Evolutionary conservation across 2,113 vertebrate species (phyloP).

Genomic region (Archilochus colubris): DNA sequence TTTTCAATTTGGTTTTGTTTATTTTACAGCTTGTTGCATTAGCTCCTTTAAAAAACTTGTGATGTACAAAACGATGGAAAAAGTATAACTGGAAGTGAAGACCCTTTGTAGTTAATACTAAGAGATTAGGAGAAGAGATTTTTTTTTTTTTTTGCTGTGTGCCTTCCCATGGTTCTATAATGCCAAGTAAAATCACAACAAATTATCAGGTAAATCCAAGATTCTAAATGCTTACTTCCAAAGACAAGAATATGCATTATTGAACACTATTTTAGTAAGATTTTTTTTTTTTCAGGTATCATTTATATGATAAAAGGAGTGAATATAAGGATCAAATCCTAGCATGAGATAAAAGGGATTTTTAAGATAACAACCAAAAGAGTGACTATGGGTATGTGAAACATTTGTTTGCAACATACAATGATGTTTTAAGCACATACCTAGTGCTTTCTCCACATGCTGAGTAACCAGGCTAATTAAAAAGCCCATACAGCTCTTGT

Average conservation of each 20-base stretch:
- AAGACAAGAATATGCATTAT: neutral
- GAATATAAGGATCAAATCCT: conserved; percentile 44
- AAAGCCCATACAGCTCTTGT: conserved; percentile 82
- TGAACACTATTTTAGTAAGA: neutral
- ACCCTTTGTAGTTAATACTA: neutral
- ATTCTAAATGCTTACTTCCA: neutral
- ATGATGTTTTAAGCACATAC: conserved; percentile 81
- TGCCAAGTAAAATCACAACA: conserved; percentile 25
- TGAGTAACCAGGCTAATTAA: conserved; percentile 86
- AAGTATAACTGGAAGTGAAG: neutral
- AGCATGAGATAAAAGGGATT: conserved; percentile 54
- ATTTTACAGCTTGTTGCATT: neutral
- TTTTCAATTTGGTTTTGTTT: neutral
- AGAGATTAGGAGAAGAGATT: neutral
- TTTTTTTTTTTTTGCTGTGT: neutral
- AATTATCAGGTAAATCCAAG: conserved; percentile 28
- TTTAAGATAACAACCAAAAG: conserved; percentile 50
- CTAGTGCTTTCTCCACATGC: conserved; percentile 84
- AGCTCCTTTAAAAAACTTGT: neutral
- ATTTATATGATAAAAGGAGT: conserved; percentile 32
- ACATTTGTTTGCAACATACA: conserved; percentile 80
- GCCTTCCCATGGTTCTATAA: neutral
- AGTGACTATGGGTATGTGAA: conserved; percentile 66
- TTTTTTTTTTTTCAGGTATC: conserved; percentile 23
- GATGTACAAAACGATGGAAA: neutral